These are phyloP conservation scores for Drosophila leontia DNA, from an alignment of 1,140 invertebrate genomes.

Conservation along the genomic window DNA sequence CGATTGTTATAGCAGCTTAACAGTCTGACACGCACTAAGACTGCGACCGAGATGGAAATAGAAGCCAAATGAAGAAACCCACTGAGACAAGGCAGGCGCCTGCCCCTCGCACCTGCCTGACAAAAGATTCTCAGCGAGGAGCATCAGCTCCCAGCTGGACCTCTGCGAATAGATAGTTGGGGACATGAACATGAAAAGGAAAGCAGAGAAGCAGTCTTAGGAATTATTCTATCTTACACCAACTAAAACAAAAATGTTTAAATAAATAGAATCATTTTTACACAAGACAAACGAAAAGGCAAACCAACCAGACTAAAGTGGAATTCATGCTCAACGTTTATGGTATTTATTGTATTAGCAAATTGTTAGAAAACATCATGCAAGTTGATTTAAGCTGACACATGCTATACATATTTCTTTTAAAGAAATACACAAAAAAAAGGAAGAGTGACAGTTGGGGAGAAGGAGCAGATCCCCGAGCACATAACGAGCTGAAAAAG, in stretches of 20 bases:
- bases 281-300: neutral
- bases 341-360: constrained; percentile 31
- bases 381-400: constrained; percentile 34
- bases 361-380: constrained; percentile 8
- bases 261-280: neutral
- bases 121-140: constrained; percentile 23
- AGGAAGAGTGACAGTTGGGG: constrained; percentile 33
- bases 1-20: constrained; percentile 59
- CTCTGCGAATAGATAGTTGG: neutral
- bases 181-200: neutral
- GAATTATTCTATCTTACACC: neutral
- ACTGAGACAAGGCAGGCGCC: constrained; percentile 19
- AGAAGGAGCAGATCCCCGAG: constrained; percentile 18
- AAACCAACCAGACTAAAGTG: neutral
- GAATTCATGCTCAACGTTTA: neutral
- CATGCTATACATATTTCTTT: constrained; percentile 7
- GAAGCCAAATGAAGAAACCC: constrained; percentile 45
- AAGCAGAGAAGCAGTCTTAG: neutral
- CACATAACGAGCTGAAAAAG: constrained; percentile 65
- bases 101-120: constrained; percentile 18
- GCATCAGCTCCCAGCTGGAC: constrained; percentile 10
- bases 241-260: neutral
- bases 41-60: constrained; percentile 43
- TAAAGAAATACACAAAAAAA: constrained; percentile 8
- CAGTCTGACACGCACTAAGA: constrained; percentile 58